A percentile compares a stretch with the other conserved stretches of the same genome.
Evolutionary conservation across 2,113 vertebrate species (phyloP).

Genomic region (Sebastes fasciatus): DNA sequence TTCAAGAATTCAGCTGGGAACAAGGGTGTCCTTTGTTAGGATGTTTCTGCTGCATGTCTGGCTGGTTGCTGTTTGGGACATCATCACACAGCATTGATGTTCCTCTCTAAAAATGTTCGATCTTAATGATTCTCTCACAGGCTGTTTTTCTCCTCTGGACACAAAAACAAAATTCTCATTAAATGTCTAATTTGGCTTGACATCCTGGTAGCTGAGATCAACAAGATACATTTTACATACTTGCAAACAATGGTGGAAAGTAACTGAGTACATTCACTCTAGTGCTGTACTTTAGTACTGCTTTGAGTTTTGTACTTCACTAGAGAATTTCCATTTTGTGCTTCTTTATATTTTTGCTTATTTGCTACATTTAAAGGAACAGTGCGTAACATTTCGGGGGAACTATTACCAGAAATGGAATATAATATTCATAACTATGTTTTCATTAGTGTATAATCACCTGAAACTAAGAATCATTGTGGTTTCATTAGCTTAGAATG

Average conservation of each 20-base stretch:
- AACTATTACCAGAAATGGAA: too few species aligned
- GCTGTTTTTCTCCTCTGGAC: constrained; percentile 25
- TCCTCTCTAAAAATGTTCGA: constrained; percentile 50
- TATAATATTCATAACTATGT: too few species aligned
- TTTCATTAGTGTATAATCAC: too few species aligned
- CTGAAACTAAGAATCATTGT: too few species aligned
- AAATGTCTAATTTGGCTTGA: constrained; percentile 33
- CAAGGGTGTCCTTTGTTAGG: constrained; percentile 74
- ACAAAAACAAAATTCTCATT: constrained; percentile 45
- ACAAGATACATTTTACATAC: constrained; percentile 20
- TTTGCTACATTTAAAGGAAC: background rate
- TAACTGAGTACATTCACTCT: background rate
- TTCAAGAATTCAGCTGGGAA: constrained; percentile 75
- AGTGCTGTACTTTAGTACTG: background rate
- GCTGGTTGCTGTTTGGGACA: constrained; percentile 62
- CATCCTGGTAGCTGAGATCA: constrained; percentile 18
- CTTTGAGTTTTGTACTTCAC: background rate
- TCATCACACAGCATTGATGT: constrained; percentile 61
- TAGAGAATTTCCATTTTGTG: background rate
- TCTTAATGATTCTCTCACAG: constrained; percentile 34
- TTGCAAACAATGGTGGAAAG: background rate
- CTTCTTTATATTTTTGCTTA: background rate
- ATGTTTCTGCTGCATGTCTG: constrained; percentile 61
- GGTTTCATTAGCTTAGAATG: too few species aligned
- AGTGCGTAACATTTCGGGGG: too few species aligned